Evolutionary conservation across 2,113 vertebrate genomes (phyloP), one percentile per base, ranked within the genome.

Genomic region (Pampusana beccarii): DNA sequence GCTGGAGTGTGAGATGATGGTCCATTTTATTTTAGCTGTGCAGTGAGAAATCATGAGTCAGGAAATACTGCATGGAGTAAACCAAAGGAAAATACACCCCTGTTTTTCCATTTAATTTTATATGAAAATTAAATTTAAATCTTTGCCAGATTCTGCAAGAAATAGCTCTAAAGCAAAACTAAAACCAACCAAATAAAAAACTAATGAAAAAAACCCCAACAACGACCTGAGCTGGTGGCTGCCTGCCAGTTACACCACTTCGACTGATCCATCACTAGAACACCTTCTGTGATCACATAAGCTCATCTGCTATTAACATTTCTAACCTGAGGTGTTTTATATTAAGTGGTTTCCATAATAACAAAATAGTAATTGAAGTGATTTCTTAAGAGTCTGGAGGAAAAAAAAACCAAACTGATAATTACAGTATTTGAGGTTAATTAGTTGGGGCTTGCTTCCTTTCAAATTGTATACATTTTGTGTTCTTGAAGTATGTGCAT

Each of bases 401-500:
- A 13, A 92, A 95, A 95, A 92, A 82, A 24, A 24, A 50, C 5
- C 20, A 46, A 12, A 57, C 64, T 81, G 83, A 75, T 92, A 96
- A 97, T 97, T 96, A 91, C 61, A 78, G 46, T 86, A 66, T 92
- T 97, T 94, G 72, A 92, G 80, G 71, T 95, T 92, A 97, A 95
- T 94, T 94, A 80, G 71, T 92, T 93, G 44, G 46, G 48, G 33
- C 50, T 92, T 92, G 33, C 82, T 81, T 86, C 86, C 73, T 90
- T 96, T 96, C 69, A 79, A 60, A 92, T 77, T 50, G 18, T 44
- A 66, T 64, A 51, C 6, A 5, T 74, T 95, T 90, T 38, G 16
- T 57, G 73, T 21, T 92, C 40, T 71, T 51, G 26, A 57, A 80
- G 20, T 86, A 34, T 10, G 23, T 46, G 28, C 26, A 33, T 34